Percentiles rank a stretch among this genome's conserved stretches.
These are phyloP conservation scores for Menura novaehollandiae DNA, from an alignment of 2,113 vertebrate species.

Conservation along the genomic window DNA sequence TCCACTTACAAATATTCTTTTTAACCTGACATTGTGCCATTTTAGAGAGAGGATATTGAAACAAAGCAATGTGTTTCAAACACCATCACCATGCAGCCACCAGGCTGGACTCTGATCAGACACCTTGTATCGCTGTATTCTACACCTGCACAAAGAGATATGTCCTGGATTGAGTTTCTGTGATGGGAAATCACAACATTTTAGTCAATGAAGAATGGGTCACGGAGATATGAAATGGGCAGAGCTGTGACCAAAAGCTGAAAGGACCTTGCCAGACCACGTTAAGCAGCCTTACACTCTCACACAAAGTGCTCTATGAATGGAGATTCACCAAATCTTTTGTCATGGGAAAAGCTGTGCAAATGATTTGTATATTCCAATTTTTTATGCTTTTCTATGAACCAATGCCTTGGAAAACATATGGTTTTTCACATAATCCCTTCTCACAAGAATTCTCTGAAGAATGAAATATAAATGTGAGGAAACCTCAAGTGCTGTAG, in stretches of 20 bases:
- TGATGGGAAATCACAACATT: background rate
- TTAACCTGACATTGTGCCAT: background rate
- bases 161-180: fast-evolving
- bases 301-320: background rate
- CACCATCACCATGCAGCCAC: background rate
- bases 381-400: background rate
- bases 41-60: background rate
- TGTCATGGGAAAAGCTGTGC: background rate
- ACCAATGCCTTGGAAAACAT: background rate
- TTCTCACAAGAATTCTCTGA: background rate
- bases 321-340: background rate
- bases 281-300: background rate
- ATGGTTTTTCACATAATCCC: fast-evolving
- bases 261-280: background rate
- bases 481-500: background rate
- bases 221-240: background rate
- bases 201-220: fast-evolving
- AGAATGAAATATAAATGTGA: background rate
- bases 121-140: background rate
- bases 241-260: background rate
- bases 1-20: background rate
- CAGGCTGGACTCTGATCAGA: background rate
- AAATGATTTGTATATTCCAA: background rate
- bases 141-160: background rate
- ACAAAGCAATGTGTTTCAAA: background rate